Conservation (phyloP, 2,888 invertebrate species). For the Alitta virens region DNA sequence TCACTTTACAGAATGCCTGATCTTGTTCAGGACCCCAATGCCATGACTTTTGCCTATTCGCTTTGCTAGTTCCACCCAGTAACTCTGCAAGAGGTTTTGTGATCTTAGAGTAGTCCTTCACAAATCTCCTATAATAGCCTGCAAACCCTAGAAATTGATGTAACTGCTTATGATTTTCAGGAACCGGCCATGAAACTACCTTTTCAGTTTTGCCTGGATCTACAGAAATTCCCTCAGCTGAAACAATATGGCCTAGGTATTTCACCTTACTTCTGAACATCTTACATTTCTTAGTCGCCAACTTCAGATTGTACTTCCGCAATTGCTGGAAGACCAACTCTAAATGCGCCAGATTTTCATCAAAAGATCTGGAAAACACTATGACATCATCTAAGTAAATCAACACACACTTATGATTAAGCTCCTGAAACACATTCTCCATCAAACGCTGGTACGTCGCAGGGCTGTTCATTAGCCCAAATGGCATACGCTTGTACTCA, state of each 20-base stretch:
- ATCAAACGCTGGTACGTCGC: not conserved
- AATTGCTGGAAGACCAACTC: slow-evolving; percentile 16
- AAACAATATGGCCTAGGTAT: slow-evolving; percentile 11
- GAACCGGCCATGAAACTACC: not conserved
- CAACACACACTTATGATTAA: not conserved
- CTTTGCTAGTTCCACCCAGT: slow-evolving; percentile 1
- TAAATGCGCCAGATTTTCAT: slow-evolving; percentile 23
- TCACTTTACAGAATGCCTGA: slow-evolving; percentile 16
- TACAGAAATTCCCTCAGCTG: slow-evolving; percentile 1
- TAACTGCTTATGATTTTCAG: not conserved
- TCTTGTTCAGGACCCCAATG: slow-evolving; percentile 13
- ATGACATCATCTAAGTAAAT: slow-evolving; percentile 31
- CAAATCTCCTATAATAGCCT: slow-evolving; percentile 5
- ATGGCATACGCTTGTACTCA: not conserved
- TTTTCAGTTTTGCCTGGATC: not conserved
- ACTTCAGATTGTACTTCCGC: slow-evolving; percentile 20
- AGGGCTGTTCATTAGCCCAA: not conserved
- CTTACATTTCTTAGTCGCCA: slow-evolving; percentile 17
- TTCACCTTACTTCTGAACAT: not conserved
- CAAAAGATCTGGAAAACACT: slow-evolving; percentile 21
- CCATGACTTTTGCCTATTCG: not conserved
- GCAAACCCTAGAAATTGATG: slow-evolving; percentile 7
- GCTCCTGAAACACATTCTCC: slow-evolving; percentile 4
- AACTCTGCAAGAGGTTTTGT: slow-evolving; percentile 9
- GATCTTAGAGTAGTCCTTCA: slow-evolving; percentile 9